Evolutionary conservation across 2,888 invertebrate genomes (phyloP).

Genomic region (Notodonta ziczac): DNA sequence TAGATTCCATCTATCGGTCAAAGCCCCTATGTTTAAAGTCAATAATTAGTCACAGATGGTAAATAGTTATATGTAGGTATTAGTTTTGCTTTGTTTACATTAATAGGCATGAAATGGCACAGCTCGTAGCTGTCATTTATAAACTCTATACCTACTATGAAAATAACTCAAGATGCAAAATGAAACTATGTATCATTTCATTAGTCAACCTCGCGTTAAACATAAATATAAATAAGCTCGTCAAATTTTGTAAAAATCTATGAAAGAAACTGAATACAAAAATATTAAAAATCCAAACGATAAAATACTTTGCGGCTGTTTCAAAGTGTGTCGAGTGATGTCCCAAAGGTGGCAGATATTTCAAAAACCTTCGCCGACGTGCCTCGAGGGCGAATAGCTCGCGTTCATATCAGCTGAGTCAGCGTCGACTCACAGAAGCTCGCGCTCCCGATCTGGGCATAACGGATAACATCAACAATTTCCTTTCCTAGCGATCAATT

Average conservation of each 20-base stretch:
- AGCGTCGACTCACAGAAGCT: slow-evolving; percentile 26
- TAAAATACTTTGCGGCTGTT: not conserved
- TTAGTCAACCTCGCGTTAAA: not conserved
- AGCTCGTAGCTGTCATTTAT: not conserved
- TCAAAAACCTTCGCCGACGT: slow-evolving; percentile 27
- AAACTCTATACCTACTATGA: not conserved
- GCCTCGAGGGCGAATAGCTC: slow-evolving; percentile 30
- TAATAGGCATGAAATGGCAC: not conserved
- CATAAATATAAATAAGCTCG: not conserved
- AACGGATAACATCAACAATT: slow-evolving; percentile 26
- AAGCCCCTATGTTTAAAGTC: slow-evolving; percentile 34
- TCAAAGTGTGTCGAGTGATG: slow-evolving; percentile 22
- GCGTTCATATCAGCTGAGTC: slow-evolving; percentile 32
- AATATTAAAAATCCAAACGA: not conserved
- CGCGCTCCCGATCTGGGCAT: slow-evolving; percentile 18
- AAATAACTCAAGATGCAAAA: not conserved
- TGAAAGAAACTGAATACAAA: not conserved
- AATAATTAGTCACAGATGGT: slow-evolving; percentile 23
- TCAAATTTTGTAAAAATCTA: not conserved
- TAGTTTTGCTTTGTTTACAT: not conserved
- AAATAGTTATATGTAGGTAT: slow-evolving; percentile 1
- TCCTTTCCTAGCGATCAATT: slow-evolving; percentile 15
- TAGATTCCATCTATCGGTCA: slow-evolving; percentile 52
- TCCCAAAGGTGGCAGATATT: slow-evolving; percentile 24
- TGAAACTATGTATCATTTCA: too few species aligned